A percentile compares a stretch with the other conserved stretches of the same genome.
Evolutionary conservation across 37 sponge, comb jelly and placozoan species (phyloP).

Genomic region (Chondrilla cf. caribensis): DNA sequence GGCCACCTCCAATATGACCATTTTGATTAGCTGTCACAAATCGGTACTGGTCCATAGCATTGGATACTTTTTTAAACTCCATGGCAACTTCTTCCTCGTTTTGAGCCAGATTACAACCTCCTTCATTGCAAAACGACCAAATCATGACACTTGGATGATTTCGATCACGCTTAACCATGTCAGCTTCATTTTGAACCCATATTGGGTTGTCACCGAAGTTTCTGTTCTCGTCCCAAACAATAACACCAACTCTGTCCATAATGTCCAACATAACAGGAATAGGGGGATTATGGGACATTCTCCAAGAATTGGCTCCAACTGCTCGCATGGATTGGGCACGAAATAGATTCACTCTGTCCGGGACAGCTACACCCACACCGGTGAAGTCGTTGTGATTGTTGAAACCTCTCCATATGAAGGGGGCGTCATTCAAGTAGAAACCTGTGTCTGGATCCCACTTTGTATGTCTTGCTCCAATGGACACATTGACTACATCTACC

Average conservation of each 20-base stretch:
- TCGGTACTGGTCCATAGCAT: slow-evolving; percentile 33
- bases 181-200: slow-evolving; percentile 39
- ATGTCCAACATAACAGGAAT: slow-evolving; percentile 47
- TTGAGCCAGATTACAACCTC: slow-evolving; percentile 25
- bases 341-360: slow-evolving; percentile 50
- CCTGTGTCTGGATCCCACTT: slow-evolving; percentile 51
- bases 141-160: slow-evolving; percentile 62
- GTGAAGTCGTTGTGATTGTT: slow-evolving; percentile 65
- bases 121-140: slow-evolving; percentile 71
- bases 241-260: slow-evolving; percentile 38
- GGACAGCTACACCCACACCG: slow-evolving; percentile 49
- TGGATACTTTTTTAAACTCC: slow-evolving; percentile 34
- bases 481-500: slow-evolving; percentile 18
- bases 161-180: slow-evolving; percentile 63
- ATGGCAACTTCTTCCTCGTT: background rate
- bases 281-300: slow-evolving; percentile 69
- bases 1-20: slow-evolving; percentile 18
- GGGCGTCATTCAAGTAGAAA: slow-evolving; percentile 40
- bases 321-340: slow-evolving; percentile 53
- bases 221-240: slow-evolving; percentile 68
- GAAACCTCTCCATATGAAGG: slow-evolving; percentile 52
- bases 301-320: slow-evolving; percentile 59
- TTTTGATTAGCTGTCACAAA: slow-evolving; percentile 47
- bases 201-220: slow-evolving; percentile 36
- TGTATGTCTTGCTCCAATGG: slow-evolving; percentile 26